Base-by-base conservation (phyloP, 2,888 invertebrate species). In the Didymodactylos carnosus region DNA sequence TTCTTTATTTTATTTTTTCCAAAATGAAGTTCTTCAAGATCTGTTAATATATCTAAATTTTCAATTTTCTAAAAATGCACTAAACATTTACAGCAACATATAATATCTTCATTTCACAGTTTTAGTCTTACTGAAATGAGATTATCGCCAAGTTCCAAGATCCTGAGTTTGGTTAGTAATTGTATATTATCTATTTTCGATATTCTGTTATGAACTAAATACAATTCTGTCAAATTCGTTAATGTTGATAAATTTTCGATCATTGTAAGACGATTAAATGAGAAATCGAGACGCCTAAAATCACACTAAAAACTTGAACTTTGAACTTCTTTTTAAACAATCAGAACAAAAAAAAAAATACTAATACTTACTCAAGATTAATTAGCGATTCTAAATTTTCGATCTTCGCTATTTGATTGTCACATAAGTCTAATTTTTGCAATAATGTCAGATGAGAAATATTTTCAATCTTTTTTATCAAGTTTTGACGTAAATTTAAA, bases 111-210 rank as follows among this genome's bases (percentile, higher is more conserved):
- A 7, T 35, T n/a, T 16, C 2, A 19, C 2, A 35, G 7, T n/a
- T 13, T 19, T 13, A 25, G 4, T 29, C 35, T 29, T 10, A 62
- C 62, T 62, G 29, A 86, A 27, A 85, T 83, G 76, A 80, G 90
- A 83, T 98, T 99, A 79, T 95, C 93, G 0, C 98, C 98, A 73
- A 99, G 84, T 82, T 99, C 98, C 11, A 98, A 84, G 82, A 92
- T 86, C 53, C 89, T 89, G 51, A 98, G 84, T 76, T 90, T 88
- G 0, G 87, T 87, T 72, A 97, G 85, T 81, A 89, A 88, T 72
- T 87, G 87, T 19, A 97, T 79, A 83, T 94, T 93, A 82, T 93
- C 89, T 75, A 97, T 93, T 80, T 89, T 88, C 0, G 86, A 82
- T 39, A 97, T 90, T 84, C 89, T 91, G 83, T 97, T 97, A 7